These are phyloP conservation scores for Sciurus carolinensis DNA, from an alignment of 2,797 vertebrate species.

Conservation along the genomic window DNA sequence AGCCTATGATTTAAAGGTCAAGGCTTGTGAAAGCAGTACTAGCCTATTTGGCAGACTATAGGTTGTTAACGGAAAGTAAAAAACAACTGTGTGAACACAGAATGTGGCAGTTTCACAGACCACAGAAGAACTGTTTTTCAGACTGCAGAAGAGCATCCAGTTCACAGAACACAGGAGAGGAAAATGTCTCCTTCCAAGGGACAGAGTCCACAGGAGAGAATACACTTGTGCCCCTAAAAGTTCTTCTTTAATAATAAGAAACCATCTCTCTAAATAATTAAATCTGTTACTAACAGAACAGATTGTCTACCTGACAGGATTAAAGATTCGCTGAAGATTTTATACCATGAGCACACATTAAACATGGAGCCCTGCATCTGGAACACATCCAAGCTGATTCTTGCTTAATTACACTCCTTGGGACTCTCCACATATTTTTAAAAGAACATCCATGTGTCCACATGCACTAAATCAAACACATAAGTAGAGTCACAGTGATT, in stretches of 20 bases:
- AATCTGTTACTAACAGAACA: neutral
- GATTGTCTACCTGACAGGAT: neutral
- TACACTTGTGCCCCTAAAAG: neutral
- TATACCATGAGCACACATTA: neutral
- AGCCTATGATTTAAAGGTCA: too few species aligned
- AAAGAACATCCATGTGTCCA: neutral
- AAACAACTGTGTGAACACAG: too few species aligned
- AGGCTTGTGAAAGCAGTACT: too few species aligned
- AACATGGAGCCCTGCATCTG: neutral
- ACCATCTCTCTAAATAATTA: neutral
- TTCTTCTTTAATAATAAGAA: neutral
- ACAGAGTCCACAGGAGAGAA: too few species aligned
- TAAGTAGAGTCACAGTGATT: neutral
- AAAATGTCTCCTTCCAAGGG: too few species aligned
- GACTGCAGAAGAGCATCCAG: too few species aligned
- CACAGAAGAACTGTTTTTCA: too few species aligned
- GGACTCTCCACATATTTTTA: neutral
- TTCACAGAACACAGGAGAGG: too few species aligned
- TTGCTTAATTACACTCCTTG: slow-evolving; percentile 11
- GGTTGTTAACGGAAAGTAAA: too few species aligned
- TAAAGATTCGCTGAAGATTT: neutral
- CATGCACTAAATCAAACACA: neutral
- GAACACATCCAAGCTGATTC: neutral
- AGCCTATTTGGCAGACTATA: too few species aligned
- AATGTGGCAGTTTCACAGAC: too few species aligned